phyloP scores from a whole-genome alignment of 2,888 invertebrate genomes.

The Elegia similella region DNA sequence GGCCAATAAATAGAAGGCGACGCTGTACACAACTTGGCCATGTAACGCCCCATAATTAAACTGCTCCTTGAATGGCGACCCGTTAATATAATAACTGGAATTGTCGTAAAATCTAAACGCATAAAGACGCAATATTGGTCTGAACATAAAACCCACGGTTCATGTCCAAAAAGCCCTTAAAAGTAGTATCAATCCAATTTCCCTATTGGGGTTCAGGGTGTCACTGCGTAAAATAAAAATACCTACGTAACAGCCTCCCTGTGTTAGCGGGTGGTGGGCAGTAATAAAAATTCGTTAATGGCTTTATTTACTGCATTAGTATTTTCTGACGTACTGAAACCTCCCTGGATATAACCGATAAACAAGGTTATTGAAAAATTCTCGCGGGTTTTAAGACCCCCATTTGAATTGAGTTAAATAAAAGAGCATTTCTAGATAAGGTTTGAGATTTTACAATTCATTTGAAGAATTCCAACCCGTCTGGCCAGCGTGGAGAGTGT shows the following conservation, averaged over 20 bases:
- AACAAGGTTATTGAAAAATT: slow-evolving; percentile 7
- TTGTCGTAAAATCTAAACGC: slow-evolving; percentile 59
- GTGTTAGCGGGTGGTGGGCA: slow-evolving; percentile 40
- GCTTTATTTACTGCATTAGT: slow-evolving; percentile 62
- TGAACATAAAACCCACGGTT: slow-evolving; percentile 65
- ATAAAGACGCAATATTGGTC: slow-evolving; percentile 69
- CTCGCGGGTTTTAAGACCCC: not conserved
- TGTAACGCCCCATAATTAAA: slow-evolving; percentile 17
- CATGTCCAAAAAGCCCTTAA: slow-evolving; percentile 74
- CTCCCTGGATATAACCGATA: slow-evolving; percentile 4
- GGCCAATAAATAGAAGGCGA: slow-evolving; percentile 22
- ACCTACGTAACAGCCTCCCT: slow-evolving; percentile 67
- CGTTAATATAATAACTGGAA: slow-evolving; percentile 44
- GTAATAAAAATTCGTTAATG: slow-evolving; percentile 73
- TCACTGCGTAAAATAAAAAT: slow-evolving; percentile 78
- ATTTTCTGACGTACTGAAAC: slow-evolving; percentile 27
- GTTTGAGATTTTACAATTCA: not conserved
- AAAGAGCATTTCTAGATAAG: no score
- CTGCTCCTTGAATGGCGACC: slow-evolving; percentile 17
- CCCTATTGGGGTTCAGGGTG: slow-evolving; percentile 73
- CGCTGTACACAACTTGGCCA: slow-evolving; percentile 17
- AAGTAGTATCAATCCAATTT: slow-evolving; percentile 79
- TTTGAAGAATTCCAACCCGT: not conserved
- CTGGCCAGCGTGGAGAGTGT: no score
- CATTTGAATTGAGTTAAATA: not conserved